These are phyloP conservation scores for Moxostoma hubbsi DNA, from an alignment of 2,797 vertebrate species.

Conservation along the genomic window DNA sequence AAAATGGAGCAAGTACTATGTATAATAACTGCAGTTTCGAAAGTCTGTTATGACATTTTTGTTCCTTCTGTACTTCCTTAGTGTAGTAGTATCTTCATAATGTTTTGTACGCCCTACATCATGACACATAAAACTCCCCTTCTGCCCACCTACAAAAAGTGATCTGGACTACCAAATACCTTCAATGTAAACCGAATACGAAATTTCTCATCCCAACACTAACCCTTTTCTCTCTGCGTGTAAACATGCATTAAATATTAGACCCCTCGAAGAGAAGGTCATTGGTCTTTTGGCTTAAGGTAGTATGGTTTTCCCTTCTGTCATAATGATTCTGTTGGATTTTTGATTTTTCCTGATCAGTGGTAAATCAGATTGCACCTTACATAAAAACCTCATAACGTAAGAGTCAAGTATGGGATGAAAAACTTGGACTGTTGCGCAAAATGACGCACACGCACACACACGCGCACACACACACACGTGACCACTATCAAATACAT, in stretches of 20 bases:
- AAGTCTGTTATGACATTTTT: slow-evolving; percentile 35
- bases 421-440: slow-evolving; percentile 56
- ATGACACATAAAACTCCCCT: slow-evolving; percentile 26
- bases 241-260: slow-evolving; percentile 58
- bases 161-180: slow-evolving; percentile 37
- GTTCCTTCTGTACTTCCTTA: slow-evolving; percentile 51
- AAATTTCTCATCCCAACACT: slow-evolving; percentile 29
- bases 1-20: slow-evolving; percentile 33
- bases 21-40: slow-evolving; percentile 22
- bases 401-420: slow-evolving; percentile 62
- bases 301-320: slow-evolving; percentile 62
- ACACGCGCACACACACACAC: slow-evolving; percentile 16
- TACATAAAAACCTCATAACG: slow-evolving; percentile 56
- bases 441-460: slow-evolving; percentile 61
- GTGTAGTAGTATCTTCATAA: background rate
- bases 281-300: slow-evolving; percentile 64
- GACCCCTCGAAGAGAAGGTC: slow-evolving; percentile 51
- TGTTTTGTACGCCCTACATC: slow-evolving; percentile 5
- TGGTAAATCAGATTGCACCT: slow-evolving; percentile 61
- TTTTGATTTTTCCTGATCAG: slow-evolving; percentile 47
- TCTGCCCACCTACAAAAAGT: slow-evolving; percentile 31
- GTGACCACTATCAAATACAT: slow-evolving; percentile 66
- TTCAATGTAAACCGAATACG: slow-evolving; percentile 56
- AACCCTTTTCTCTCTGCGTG: slow-evolving; percentile 48
- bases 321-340: slow-evolving; percentile 27